phyloP scores from a whole-genome alignment of 1,140 invertebrate species.

The Atta texana region DNA sequence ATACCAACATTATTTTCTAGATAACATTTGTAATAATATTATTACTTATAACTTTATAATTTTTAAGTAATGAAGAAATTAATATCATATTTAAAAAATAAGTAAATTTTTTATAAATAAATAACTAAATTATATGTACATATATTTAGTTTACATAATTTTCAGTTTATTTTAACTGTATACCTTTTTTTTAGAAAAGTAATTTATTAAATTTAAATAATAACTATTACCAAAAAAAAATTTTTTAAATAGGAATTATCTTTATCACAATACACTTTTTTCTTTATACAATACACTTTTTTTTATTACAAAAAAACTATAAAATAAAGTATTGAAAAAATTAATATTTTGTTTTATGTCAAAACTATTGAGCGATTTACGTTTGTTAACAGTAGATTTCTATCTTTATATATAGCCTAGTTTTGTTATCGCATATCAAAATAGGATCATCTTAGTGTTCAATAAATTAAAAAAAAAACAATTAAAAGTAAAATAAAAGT shows the following conservation, averaged over 20 bases:
- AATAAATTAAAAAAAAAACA: not conserved
- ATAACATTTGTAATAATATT: not conserved
- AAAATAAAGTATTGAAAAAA: not conserved
- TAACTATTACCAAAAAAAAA: not conserved
- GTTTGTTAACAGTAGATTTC: not conserved
- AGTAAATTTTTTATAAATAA: not conserved
- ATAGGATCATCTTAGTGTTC: conserved; percentile 1
- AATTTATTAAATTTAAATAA: not conserved
- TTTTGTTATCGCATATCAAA: conserved; percentile 26
- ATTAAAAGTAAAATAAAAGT: not conserved
- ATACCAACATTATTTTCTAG: too few species aligned
- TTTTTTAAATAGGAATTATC: not conserved
- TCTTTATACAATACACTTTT: not conserved
- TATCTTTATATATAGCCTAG: not conserved
- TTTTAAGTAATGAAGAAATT: not conserved
- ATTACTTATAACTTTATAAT: too few species aligned
- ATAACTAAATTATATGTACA: not conserved
- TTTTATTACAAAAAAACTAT: not conserved
- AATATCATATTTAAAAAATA: not conserved
- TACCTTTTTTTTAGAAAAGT: not conserved
- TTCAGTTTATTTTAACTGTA: not conserved
- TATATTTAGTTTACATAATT: not conserved
- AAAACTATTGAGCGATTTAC: not conserved
- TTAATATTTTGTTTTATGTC: not conserved
- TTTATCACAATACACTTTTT: not conserved